Evolutionary conservation across 2,113 vertebrate species (phyloP), one percentile per base, ranked within the genome.

Genomic region (Cichladusa arquata): DNA sequence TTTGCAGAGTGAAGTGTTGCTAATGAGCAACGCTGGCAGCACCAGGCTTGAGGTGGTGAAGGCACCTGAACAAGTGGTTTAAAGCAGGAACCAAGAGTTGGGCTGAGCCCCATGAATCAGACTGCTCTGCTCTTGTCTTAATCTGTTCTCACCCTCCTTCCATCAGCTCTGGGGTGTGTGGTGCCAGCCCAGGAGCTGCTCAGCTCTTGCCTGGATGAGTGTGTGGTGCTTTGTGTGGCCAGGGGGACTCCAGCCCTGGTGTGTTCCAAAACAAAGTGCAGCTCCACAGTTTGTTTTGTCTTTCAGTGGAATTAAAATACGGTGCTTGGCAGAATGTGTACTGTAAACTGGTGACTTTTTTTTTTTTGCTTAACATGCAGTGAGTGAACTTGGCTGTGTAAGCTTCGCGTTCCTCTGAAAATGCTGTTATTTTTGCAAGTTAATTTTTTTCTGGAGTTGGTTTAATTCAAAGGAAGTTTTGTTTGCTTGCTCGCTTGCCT

Each of bases 1-100:
- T 94, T 94, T 96, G 88, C 90, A 64, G 95, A 93, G 88, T 38
- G 82, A 93, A 93, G 93, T 96, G 92, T 76, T 95, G 91, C 69
- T 96, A 95, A 95, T 91, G 93, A 95, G 91, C 40, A 48, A 38
- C 2, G 53, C 77, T 92, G 96, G 88, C 92, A 90, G 90, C 42
- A 42, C 54, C 0, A 0, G 65, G 16, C 65, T 86, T 1, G 14
- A 56, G 82, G 82, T 90, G 81, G 62, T 38, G 85, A 4, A 6
- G 65, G 76, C 79, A 57, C 67, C 72, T 78, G 82, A 81, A 60
- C n/a, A 44, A 74, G 62, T 0, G 2, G 34, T 50, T 81, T 88
- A 86, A 57, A 88, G 58, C 28, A 51, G 44, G 58, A 89, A 51
- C 51, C 1, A 3, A 44, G 72, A 16, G 64, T 28, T 1, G 8